Conservation (phyloP, 2,888 invertebrate species). For the Agrochola lota region DNA sequence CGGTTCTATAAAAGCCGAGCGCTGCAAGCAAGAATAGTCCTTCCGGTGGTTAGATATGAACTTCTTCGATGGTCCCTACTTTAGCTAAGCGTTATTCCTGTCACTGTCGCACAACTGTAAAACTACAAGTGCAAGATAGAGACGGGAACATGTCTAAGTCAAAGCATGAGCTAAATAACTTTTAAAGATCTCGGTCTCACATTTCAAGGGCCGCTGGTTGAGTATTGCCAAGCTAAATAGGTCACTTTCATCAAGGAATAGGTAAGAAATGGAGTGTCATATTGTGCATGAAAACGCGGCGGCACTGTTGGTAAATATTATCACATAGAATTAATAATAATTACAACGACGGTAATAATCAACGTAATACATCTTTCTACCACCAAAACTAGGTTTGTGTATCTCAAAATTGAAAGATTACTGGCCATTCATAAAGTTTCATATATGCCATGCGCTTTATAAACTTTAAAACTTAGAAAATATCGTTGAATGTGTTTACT, state of each 20-base stretch:
- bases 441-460: neutral
- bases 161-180: no score
- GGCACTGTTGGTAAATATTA: neutral
- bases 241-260: constrained; percentile 22
- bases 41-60: no score
- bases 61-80: no score
- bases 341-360: neutral
- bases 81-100: no score
- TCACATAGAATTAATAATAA: constrained; percentile 7
- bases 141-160: no score
- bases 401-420: neutral
- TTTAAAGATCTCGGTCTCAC: neutral
- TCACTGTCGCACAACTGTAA: no score
- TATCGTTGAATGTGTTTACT: neutral
- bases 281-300: neutral
- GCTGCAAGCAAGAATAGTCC: no score
- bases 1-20: no score
- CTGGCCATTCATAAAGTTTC: neutral
- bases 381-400: neutral
- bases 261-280: constrained; percentile 22
- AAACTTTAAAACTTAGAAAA: neutral
- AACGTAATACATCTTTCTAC: neutral
- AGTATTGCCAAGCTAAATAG: neutral
- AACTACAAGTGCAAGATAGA: no score
- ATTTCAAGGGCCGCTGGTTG: neutral